phyloP scores from a whole-genome alignment of 2,113 vertebrate species.

The Lampris incognitus region DNA sequence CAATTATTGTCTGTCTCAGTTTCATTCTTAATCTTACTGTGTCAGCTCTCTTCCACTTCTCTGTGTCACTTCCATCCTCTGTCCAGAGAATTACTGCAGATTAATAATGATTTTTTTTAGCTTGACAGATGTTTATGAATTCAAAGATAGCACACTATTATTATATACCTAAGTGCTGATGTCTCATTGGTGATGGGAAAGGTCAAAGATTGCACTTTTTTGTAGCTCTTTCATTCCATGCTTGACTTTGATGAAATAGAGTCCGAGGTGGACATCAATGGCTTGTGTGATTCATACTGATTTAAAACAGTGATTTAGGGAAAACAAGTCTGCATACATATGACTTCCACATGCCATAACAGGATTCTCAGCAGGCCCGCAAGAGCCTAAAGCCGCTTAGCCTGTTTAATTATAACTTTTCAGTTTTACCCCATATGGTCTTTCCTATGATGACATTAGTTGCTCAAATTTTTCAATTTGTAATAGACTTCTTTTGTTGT shows the following conservation, averaged over 20 bases:
- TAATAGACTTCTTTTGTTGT: background rate
- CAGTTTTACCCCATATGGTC: background rate
- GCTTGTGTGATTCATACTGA: background rate
- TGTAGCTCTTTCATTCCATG: slow-evolving; percentile 22
- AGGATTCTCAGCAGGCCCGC: slow-evolving; percentile 10
- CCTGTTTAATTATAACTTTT: slow-evolving; percentile 7
- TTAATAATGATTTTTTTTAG: slow-evolving; percentile 19
- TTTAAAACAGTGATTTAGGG: background rate
- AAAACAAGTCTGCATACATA: background rate
- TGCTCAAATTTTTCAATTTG: background rate
- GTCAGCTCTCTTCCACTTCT: slow-evolving; percentile 2
- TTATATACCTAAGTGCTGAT: background rate
- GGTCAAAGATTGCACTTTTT: background rate
- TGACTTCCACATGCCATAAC: slow-evolving; percentile 8
- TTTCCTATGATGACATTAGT: background rate
- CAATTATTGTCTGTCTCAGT: background rate
- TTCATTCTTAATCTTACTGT: background rate
- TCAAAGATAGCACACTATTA: background rate
- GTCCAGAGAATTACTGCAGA: background rate
- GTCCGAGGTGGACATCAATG: background rate
- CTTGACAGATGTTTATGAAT: slow-evolving; percentile 33
- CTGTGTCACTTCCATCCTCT: slow-evolving; percentile 2
- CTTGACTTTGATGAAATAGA: background rate
- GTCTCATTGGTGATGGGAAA: background rate
- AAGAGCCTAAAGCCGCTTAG: background rate